Conservation (phyloP, 2,797 vertebrate genomes). For the Lacerta agilis region DNA sequence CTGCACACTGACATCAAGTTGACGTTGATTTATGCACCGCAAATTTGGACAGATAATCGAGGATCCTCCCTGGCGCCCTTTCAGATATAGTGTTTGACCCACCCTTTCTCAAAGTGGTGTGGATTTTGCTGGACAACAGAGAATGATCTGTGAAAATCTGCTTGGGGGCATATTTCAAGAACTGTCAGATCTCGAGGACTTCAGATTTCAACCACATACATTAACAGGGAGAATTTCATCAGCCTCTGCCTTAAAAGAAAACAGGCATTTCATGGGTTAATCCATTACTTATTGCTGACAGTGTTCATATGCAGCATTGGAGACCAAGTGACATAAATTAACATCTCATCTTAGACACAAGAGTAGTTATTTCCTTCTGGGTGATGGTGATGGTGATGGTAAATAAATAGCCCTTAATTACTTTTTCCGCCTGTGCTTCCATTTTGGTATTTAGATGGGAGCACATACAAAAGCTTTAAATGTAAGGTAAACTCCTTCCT, state of each 20-base stretch:
- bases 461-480: background rate
- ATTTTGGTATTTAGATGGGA: background rate
- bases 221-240: background rate
- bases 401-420: background rate
- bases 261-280: background rate
- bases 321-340: constrained; percentile 4
- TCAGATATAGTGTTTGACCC: too few relatives aligned
- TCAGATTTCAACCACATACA: background rate
- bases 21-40: too few relatives aligned
- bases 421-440: background rate
- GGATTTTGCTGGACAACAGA: background rate
- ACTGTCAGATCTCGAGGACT: background rate
- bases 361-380: background rate
- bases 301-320: constrained; percentile 11
- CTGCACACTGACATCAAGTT: too few relatives aligned
- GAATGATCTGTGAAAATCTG: background rate
- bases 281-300: background rate
- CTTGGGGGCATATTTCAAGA: background rate
- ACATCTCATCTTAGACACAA: background rate
- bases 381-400: background rate
- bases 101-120: background rate
- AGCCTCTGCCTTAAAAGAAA: constrained; percentile 26
- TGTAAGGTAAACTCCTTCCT: background rate
- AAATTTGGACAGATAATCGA: too few relatives aligned
- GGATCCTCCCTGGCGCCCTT: too few relatives aligned